These are phyloP conservation scores for Hypotaenidia okinawae DNA, from an alignment of 2,797 vertebrate species.

Conservation along the genomic window DNA sequence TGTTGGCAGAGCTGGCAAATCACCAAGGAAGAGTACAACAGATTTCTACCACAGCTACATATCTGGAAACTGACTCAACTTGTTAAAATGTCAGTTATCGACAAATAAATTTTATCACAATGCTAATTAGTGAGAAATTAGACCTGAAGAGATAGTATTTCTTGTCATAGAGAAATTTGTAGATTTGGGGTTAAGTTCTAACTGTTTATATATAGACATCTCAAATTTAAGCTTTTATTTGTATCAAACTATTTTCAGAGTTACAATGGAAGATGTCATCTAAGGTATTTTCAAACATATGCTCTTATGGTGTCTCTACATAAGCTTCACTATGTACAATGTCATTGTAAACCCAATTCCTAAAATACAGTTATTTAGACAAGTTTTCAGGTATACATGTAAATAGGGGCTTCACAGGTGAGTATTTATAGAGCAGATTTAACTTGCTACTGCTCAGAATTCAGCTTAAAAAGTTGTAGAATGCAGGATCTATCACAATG, in stretches of 20 bases:
- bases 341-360: background rate
- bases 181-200: background rate
- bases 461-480: background rate
- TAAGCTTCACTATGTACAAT: background rate
- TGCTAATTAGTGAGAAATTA: background rate
- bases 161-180: background rate
- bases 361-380: background rate
- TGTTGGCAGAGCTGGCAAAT: slow-evolving; percentile 51
- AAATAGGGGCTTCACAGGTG: background rate
- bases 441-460: background rate
- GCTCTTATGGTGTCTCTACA: background rate
- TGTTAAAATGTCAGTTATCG: background rate
- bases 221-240: background rate
- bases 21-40: slow-evolving; percentile 41
- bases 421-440: background rate
- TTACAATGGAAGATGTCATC: background rate
- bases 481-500: background rate
- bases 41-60: background rate
- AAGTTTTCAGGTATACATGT: background rate
- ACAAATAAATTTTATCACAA: background rate
- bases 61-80: background rate
- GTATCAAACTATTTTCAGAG: background rate
- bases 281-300: background rate
- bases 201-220: background rate
- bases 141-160: background rate